Evolutionary conservation across 2,888 invertebrate genomes (phyloP), one percentile per base, ranked within the genome.

Genomic region (Sceliomorpha sp.): DNA sequence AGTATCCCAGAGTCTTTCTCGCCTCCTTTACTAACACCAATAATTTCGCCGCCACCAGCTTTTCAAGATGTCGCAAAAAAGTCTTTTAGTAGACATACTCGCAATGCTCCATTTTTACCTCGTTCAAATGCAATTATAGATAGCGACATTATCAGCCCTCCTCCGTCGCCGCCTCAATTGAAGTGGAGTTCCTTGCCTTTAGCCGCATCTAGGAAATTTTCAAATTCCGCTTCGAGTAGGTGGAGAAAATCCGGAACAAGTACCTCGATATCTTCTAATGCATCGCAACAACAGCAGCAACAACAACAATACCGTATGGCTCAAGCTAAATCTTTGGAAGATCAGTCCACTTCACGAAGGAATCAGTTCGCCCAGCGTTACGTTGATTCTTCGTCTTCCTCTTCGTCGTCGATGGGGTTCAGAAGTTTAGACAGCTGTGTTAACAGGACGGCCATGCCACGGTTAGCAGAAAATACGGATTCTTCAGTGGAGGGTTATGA

Each of bases 41-140:
- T 93, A 62, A 91, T 93, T 39, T 93, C 93, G 9, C 93, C 93
- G 6, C 93, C 93, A 0, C 93, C 92, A 6, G 93, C 93, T 6
- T 93, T 93, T 81, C 93, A 93, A 81, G 92, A 92, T 73, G 88
- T 88, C 73, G 79, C 85, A 14, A 78, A 63, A 37, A 72, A 75
- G n/a, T 76, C 77, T 55, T 67, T 78, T 2, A 74, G 76, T 6
- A 76, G 76, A 10, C 79, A 80, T 15, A 39, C 73, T 0, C 45
- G 77, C 64, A 60, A 87, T 80, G 84, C 89, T 0, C 90, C 90
- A 1, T 90, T 90, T 72, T 70, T 91, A 20, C 90, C 90, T 0
- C 88, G 91, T 32, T 90, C 91, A 0, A 89, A 91, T 70, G 91
- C 91, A 0, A 90, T 91, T 27, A 89, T 89, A 68, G 89, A 91